Evolutionary conservation across 1,140 invertebrate species (phyloP), one percentile per base, ranked within the genome.

Genomic region (Argopecten irradians): DNA sequence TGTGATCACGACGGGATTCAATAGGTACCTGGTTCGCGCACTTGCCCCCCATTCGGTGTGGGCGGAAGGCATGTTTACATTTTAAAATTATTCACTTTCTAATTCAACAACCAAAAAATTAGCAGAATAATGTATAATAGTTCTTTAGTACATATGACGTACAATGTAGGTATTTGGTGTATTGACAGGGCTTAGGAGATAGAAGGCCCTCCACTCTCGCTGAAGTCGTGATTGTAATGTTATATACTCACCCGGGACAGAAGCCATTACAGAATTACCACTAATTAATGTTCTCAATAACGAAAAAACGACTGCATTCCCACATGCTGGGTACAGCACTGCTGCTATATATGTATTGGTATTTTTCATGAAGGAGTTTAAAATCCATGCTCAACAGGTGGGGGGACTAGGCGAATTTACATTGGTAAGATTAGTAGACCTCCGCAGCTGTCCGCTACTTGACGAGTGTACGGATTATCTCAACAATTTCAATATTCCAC

Each of bases 401-500:
- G 55, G 22, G 13, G 55, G 28, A 55, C 22, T 2, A n/a, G 28
- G 28, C 28, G 55, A 71, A 71, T n/a, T 3, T 71, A 11, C 28
- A n/a, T 71, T n/a, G 55, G 22, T 16, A 3, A 71, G 55, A 71
- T 71, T 71, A 71, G 1, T n/a, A 71, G 28, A 71, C 16, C 8
- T 71, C n/a, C 8, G 22, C 55, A 71, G 55, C 55, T 71, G 55
- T n/a, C n/a, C n/a, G n/a, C n/a, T 28, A 71, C 55, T 71, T 71
- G 22, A 71, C 55, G 28, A 71, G 55, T 28, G 55, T n/a, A n/a
- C 13, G 43, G 43, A 71, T 71, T 71, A 71, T 71, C 55, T 71
- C 55, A 71, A 71, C 55, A 16, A 71, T 71, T 71, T 71, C 55
- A 71, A 71, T 71, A 71, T 71, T 71, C n/a, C 22, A 71, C n/a